Evolutionary conservation across 2,113 vertebrate species (phyloP), one percentile per base, ranked within the genome.

Genomic region (Acanthisitta chloris): DNA sequence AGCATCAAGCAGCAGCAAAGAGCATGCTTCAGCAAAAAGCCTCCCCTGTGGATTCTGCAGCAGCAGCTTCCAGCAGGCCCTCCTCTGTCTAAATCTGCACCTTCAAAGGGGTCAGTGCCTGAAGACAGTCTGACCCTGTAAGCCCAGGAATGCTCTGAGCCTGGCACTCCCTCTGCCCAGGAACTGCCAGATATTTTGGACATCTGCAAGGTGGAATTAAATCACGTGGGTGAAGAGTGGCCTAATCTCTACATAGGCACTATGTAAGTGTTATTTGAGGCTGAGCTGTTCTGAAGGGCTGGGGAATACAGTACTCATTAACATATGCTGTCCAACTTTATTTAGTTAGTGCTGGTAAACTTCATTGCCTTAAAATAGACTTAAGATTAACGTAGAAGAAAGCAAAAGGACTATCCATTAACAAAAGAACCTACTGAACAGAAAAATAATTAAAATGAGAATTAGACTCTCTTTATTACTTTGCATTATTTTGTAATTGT

Each of bases 211-310:
- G 81, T 98, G 55, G 97, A 97, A 81, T 96, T 98, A 38, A 97
- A 96, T 72, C 98, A 98, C 57, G 73, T 98, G 61, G 98, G 98
- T 43, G 98, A 98, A 96, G 98, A 98, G 65, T 98, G 98, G 98
- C 98, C 98, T 58, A 98, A 98, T 84, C 96, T 98, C 77, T 98
- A 81, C 96, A 97, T 97, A 77, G 98, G 98, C 45, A 96, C 98
- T 81, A 97, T 98, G 98, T 98, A 97, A 98, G 98, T 98, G 90
- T 82, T 94, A 85, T 52, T 59, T 80, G 61, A 92, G 59, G 84
- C 45, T 58, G 70, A 94, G 65, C 81, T 73, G 62, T 78, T 92
- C 71, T 40, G 87, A 81, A 83, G 84, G 67, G 87, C 83, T 82
- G 80, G 85, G 82, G 52, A 84, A 81, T 77, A 89, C 34, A 42